These are phyloP conservation scores for Patella pellucida DNA, from an alignment of 2,888 invertebrate genomes.

Conservation along the genomic window DNA sequence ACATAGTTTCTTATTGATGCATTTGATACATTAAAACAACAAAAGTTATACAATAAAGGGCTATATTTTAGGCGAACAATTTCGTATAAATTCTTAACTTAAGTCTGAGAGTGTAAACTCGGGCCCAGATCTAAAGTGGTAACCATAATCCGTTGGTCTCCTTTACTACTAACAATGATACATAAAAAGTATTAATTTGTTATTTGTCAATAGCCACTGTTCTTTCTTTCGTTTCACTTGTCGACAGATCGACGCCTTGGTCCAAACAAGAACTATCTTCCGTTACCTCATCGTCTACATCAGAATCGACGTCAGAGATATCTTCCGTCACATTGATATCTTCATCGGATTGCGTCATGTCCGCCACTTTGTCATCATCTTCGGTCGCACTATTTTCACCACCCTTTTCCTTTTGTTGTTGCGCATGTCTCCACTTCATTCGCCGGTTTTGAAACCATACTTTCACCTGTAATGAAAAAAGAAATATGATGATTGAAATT, in stretches of 20 bases:
- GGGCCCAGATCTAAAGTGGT: too few species aligned
- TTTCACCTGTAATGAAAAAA: conserved; percentile 78
- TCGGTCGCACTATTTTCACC: conserved; percentile 15
- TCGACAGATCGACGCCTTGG: conserved; percentile 13
- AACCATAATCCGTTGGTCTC: too few species aligned
- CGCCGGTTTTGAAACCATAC: conserved; percentile 81
- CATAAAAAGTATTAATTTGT: too few species aligned
- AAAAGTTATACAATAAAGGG: too few species aligned
- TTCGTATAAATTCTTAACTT: too few species aligned
- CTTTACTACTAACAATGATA: too few species aligned
- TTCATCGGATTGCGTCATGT: background rate
- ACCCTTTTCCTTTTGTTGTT: conserved; percentile 40
- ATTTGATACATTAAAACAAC: too few species aligned
- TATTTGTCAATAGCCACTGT: background rate
- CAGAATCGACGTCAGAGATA: background rate
- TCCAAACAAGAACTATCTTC: conserved; percentile 7
- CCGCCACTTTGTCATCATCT: conserved; percentile 8
- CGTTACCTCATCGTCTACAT: conserved; percentile 10
- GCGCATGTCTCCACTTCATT: conserved; percentile 87
- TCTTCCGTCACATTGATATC: conserved; percentile 1
- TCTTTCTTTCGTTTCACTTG: conserved; percentile 2
- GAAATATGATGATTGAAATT: background rate
- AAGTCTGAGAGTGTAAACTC: too few species aligned
- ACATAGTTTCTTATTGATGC: too few species aligned
- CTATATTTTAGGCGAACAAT: too few species aligned